Conservation (phyloP, 2,888 invertebrate genomes). For the Tetrapedia diversipes region DNA sequence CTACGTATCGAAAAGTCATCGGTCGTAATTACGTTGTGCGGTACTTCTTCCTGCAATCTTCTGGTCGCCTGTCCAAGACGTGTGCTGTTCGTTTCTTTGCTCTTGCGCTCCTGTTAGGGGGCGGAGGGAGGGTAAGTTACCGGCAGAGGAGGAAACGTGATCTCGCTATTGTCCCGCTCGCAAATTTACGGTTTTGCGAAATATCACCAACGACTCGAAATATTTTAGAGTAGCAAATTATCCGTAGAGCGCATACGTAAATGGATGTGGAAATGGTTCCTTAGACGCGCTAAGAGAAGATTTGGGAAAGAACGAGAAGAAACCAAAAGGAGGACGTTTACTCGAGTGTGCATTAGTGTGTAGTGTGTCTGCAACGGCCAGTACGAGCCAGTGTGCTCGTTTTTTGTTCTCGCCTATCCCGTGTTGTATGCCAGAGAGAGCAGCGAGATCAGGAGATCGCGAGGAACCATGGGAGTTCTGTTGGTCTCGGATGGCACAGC, state of each 20-base stretch:
- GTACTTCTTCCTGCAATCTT: not conserved
- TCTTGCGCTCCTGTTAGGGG: not conserved
- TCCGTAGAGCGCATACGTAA: not conserved
- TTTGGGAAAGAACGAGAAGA: not conserved
- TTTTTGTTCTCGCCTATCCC: not conserved
- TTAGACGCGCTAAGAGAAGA: not conserved
- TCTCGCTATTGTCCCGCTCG: not conserved
- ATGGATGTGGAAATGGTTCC: slow-evolving; percentile 8
- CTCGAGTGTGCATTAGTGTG: not conserved
- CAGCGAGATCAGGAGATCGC: not conserved
- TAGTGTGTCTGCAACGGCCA: not conserved
- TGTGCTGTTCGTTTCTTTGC: not conserved
- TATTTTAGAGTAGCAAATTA: not conserved
- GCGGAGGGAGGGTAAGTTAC: not conserved
- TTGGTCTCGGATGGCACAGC: slow-evolving; percentile 77
- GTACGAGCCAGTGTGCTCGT: slow-evolving; percentile 19
- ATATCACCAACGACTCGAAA: not conserved
- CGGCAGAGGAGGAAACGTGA: not conserved
- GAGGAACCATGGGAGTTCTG: slow-evolving; percentile 78
- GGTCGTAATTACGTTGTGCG: not conserved
- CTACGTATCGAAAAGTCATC: not conserved
- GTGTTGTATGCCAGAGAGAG: not conserved
- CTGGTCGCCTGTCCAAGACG: not conserved
- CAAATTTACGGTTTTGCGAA: not conserved
- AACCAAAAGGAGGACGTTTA: not conserved